phyloP scores from a whole-genome alignment of 2,888 invertebrate genomes.

The Dascillus cervinus region DNA sequence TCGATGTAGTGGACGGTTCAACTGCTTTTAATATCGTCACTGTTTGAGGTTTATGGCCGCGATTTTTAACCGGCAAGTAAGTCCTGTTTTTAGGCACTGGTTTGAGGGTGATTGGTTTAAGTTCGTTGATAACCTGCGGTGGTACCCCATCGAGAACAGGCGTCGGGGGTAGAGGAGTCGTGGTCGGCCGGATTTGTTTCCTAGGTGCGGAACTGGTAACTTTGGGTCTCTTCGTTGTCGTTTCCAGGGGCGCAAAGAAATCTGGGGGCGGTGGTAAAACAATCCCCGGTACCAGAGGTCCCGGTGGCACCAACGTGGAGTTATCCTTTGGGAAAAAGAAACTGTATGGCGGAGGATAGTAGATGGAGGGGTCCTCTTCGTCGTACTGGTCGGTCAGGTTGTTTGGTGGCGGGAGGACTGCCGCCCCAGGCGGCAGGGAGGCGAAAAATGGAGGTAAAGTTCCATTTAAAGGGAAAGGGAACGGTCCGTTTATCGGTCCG shows the following conservation, averaged over 20 bases:
- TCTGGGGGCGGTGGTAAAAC: conserved; percentile 82
- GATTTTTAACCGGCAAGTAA: conserved; percentile 10
- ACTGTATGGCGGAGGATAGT: conserved; percentile 87
- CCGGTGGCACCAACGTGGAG: conserved; percentile 65
- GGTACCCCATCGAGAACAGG: conserved; percentile 19
- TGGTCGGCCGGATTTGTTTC: conserved; percentile 26
- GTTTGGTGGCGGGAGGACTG: conserved; percentile 44
- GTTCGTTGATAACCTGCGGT: conserved; percentile 7
- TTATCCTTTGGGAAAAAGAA: conserved; percentile 73
- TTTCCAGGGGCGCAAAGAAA: conserved; percentile 68
- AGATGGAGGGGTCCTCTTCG: conserved; percentile 86
- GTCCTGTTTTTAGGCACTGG: conserved; percentile 14
- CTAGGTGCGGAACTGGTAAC: conserved; percentile 20
- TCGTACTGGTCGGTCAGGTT: conserved; percentile 63
- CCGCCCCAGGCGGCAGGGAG: conserved; percentile 56
- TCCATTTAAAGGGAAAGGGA: conserved; percentile 40
- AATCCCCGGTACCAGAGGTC: conserved; percentile 82
- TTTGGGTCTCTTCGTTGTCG: conserved; percentile 30
- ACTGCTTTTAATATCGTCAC: conserved; percentile 38
- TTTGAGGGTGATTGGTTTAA: conserved; percentile 16
- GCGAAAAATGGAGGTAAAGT: conserved; percentile 43
- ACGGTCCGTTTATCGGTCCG: conserved; percentile 50
- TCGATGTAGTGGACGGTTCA: conserved; percentile 39
- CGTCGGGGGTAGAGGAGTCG: conserved; percentile 38
- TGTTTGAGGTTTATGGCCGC: conserved; percentile 21